Base-by-base conservation (phyloP, 92 coral and sea anemone genomes). In the Phenganax stokvisi region DNA sequence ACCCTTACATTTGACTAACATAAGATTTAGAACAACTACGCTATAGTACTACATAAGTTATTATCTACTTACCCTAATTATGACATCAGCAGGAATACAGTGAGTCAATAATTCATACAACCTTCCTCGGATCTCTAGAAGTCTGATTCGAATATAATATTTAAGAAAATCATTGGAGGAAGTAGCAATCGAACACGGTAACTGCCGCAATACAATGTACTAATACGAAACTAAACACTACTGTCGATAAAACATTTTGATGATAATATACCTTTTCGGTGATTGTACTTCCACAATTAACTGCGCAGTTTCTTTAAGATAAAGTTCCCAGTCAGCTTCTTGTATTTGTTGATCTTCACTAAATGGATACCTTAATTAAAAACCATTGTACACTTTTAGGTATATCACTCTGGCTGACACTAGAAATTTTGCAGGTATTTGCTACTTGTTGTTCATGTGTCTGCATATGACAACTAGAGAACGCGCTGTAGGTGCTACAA, bases 261-360 rank as follows among this genome's bases (percentile, higher is more conserved):
- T 37, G 47, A 37, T 37, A 37, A 37, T 37, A 37, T 64, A 92
- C 99, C 97, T 86, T 83, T 91, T 96, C 9, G 99, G 99, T 59
- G 90, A 85, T 69, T 96, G 99, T 60, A 85, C 89, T 62, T 96
- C 97, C 16, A 96, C 99, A 80, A 96, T 96, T 72, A 90, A 92
- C 71, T 92, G 91, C 15, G 99, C 99, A 29, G 99, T 96, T 70
- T 96, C 99, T 25, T 89, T 89, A 15, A 96, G 86, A 77, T 96
- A 96, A 27, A 96, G 82, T 51, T 96, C 99, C 99, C 99, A 96
- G 81, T 96, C 99, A 28, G 99, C 96, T 66, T 96, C 99, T 78
- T 96, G 99, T 56, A 96, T 91, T 47, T 83, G 62, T 72, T 96
- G 99, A 71, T 96, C 97, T 0, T 94, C 82, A 15, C 91, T 90